Evolutionary conservation across 2,888 invertebrate species (phyloP).

Genomic region (Alentia gelatinosa): DNA sequence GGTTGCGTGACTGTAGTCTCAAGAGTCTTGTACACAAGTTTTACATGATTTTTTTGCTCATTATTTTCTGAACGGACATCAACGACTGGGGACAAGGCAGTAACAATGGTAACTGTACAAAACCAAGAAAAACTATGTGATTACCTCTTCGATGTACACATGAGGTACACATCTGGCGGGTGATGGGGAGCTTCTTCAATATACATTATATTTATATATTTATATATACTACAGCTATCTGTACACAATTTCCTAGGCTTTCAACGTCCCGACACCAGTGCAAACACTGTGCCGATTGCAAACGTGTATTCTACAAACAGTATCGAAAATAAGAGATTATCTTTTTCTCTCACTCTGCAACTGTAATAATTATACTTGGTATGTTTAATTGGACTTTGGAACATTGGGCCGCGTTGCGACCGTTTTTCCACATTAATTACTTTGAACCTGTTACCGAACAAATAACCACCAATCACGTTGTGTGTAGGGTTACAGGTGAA

Average conservation of each 20-base stretch:
- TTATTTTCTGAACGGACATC: not conserved
- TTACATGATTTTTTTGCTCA: not conserved
- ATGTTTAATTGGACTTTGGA: slow-evolving; percentile 11
- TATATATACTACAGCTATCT: slow-evolving; percentile 11
- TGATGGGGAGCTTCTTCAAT: not conserved
- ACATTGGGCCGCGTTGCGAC: not conserved
- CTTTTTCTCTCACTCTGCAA: slow-evolving; percentile 38
- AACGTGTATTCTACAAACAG: slow-evolving; percentile 36
- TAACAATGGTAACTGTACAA: slow-evolving; percentile 32
- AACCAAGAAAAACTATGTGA: slow-evolving; percentile 15
- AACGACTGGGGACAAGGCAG: slow-evolving; percentile 31
- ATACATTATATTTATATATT: slow-evolving; percentile 13
- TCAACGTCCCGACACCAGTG: slow-evolving; percentile 8
- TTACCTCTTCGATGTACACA: not conserved
- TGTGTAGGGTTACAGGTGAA: not conserved
- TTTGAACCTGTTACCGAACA: not conserved
- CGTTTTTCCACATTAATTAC: not conserved
- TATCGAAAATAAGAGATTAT: slow-evolving; percentile 44
- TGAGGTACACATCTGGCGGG: not conserved
- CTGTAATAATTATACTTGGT: not conserved
- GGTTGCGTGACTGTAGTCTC: not conserved
- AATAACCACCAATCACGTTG: not conserved
- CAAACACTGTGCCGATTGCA: not conserved
- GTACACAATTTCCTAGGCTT: slow-evolving; percentile 40
- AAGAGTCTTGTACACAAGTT: not conserved